Percentiles rank a stretch among this genome's conserved stretches.
Evolutionary conservation across 35 echinoderm and acorn worm genomes (phyloP).

Genomic region (Antedon bifida): DNA sequence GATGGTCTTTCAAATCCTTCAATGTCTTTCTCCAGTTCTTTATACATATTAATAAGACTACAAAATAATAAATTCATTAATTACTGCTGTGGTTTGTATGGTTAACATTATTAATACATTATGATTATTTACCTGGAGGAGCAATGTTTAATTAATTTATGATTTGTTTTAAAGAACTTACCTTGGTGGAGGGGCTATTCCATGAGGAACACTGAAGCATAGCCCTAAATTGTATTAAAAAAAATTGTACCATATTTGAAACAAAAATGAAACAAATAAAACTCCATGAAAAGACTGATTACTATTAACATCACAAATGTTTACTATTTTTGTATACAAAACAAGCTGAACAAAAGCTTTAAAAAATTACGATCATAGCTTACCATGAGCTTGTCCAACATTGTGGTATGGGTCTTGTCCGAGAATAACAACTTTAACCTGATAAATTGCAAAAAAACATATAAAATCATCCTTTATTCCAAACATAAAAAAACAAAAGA

Average conservation of each 20-base stretch:
- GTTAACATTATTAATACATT: too few relatives aligned
- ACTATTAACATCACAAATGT: too few relatives aligned
- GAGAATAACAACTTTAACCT: conserved; percentile 93
- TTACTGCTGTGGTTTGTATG: too few relatives aligned
- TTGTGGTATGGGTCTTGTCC: conserved; percentile 96
- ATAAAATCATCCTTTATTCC: neutral
- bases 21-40: conserved; percentile 61
- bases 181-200: conserved; percentile 72
- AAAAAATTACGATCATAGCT: too few relatives aligned
- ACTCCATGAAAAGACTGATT: too few relatives aligned
- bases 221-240: conserved; percentile 69
- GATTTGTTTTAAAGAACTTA: conserved; percentile 16
- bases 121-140: neutral
- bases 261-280: conserved; percentile 13
- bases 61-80: conserved; percentile 19
- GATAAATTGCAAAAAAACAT: conserved; percentile 11
- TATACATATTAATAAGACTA: conserved; percentile 88
- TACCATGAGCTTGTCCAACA: conserved; percentile 85
- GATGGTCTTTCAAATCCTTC: conserved; percentile 61
- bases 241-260: too few relatives aligned
- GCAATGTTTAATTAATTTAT: neutral
- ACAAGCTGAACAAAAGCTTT: too few relatives aligned
- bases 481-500: neutral
- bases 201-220: conserved; percentile 82
- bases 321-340: too few relatives aligned